A percentile compares a stretch with the other conserved stretches of the same genome.
Conservation (phyloP, 2,797 vertebrate genomes). For the Hemitrygon akajei region DNA sequence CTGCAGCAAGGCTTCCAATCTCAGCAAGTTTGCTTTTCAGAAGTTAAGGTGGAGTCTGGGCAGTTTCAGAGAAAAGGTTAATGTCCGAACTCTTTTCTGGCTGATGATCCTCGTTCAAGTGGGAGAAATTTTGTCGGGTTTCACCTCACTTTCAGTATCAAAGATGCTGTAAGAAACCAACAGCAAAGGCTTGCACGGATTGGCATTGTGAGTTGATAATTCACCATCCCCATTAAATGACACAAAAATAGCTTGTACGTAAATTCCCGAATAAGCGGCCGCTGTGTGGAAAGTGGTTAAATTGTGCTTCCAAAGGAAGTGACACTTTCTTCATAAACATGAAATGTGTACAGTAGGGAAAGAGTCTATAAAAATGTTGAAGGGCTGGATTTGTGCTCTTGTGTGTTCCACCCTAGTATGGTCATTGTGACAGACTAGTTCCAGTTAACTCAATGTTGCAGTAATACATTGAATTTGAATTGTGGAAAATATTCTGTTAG, state of each 20-base stretch:
- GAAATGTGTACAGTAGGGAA: background rate
- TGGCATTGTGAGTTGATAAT: background rate
- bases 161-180: background rate
- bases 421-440: background rate
- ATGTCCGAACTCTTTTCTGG: background rate
- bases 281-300: background rate
- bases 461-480: background rate
- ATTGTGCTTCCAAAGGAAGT: background rate
- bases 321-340: background rate
- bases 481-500: background rate
- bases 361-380: background rate
- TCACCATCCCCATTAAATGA: background rate
- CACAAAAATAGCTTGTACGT: background rate
- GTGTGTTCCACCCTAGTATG: background rate
- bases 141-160: background rate
- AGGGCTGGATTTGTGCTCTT: background rate
- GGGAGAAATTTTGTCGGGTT: background rate
- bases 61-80: background rate
- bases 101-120: background rate
- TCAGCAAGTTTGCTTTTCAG: background rate
- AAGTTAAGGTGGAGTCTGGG: background rate
- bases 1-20: background rate
- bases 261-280: background rate
- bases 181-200: background rate
- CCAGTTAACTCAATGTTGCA: background rate